Base-by-base conservation (phyloP, 2,797 vertebrate genomes). In the Champsocephalus gunnari region DNA sequence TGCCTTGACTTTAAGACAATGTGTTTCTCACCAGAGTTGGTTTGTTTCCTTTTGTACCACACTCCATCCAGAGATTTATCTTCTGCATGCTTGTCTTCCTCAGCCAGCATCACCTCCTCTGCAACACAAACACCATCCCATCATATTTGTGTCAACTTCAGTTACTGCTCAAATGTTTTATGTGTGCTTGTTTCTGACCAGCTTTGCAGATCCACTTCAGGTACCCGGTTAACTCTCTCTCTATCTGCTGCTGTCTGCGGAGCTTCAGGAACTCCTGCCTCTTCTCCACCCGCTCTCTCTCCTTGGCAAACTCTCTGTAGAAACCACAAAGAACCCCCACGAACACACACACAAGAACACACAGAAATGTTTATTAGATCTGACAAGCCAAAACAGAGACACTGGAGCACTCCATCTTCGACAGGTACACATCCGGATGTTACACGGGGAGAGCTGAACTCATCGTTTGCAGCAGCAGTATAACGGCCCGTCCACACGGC, bases 161-260 rank as follows among this genome's bases (percentile, higher is more conserved):
- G 21, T 9, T 48, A 74, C 8, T 47, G 12, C 9, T 10, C 43
- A n/a, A 1, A 56, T 7, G 28, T 45, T 43, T 14, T 21, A 59
- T 45, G 57, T 69, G 59, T 32, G 1, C 49, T 9, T 21, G 47
- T 38, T 45, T 69, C 89, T 77, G 62, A 95, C 95, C 95, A 82
- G 98, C 98, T 95, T 98, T 99, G 88, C 97, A 99, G 90, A 99
- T 99, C 98, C 97, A 99, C 86, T 98, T 97, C 87, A 99, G 93
- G 92, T 99, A 99, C 0, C 98, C 98, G 0, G 97, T 99, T n/a
- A 99, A 94, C 71, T 99, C 98, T 55, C 97, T 92, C 69, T 99
- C 98, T 7, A 99, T 98, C 75, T 99, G 98, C 93, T 99, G 98
- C 83, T 98, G 97, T 75, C 98, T 86, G 24, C 98, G 96, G 43